A percentile compares a stretch with the other conserved stretches of the same genome.
These are phyloP conservation scores for Macrosiphum euphorbiae DNA, from an alignment of 2,888 invertebrate genomes.

Conservation along the genomic window DNA sequence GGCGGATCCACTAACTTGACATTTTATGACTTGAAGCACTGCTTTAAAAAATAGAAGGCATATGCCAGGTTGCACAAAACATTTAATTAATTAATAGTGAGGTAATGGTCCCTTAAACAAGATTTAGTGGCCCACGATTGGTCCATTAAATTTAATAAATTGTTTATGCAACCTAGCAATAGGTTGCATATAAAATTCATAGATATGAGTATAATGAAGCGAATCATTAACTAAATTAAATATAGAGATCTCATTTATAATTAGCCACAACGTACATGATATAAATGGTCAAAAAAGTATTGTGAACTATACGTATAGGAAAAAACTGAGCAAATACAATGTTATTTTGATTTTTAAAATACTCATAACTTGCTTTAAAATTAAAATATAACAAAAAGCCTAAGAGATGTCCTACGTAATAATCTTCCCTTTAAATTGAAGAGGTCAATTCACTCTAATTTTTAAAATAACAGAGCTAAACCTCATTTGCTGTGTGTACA, in stretches of 20 bases:
- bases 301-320: neutral
- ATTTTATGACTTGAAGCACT: neutral
- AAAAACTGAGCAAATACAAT: neutral
- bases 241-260: slow-evolving; percentile 1
- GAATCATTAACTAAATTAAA: no score
- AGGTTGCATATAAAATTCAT: neutral
- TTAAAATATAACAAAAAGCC: no score
- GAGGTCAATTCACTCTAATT: neutral
- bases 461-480: neutral
- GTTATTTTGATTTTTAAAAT: neutral
- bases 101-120: no score
- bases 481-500: no score
- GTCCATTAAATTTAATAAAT: no score
- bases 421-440: no score
- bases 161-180: neutral
- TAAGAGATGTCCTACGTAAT: no score
- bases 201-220: no score
- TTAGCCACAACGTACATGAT: neutral
- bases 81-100: no score
- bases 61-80: no score
- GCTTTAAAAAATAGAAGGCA: neutral
- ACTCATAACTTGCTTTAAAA: no score
- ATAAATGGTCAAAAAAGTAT: neutral
- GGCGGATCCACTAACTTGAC: neutral
- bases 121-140: no score